Percentiles rank a stretch among this genome's conserved stretches.
These are phyloP conservation scores for Megastigmus dorsalis DNA, from an alignment of 2,888 invertebrate species.

Conservation along the genomic window DNA sequence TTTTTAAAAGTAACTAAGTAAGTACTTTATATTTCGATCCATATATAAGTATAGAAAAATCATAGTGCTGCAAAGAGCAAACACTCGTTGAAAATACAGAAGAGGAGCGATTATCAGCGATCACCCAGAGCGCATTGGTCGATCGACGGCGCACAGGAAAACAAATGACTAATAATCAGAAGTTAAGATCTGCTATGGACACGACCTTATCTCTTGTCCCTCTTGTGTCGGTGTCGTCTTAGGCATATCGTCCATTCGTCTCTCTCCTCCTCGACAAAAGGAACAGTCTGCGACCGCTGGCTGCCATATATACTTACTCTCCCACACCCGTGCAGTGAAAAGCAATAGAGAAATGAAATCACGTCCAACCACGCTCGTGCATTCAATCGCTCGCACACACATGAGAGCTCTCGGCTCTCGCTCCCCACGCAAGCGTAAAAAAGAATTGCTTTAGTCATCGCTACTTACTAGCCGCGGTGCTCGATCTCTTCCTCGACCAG, in stretches of 20 bases:
- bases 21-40: too few species aligned
- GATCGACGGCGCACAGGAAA: background rate
- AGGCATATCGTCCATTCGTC: constrained; percentile 14
- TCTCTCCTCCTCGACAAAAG: background rate
- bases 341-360: constrained; percentile 30
- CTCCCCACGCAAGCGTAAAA: background rate
- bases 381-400: too few species aligned
- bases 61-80: too few species aligned
- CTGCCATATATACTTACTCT: too few species aligned
- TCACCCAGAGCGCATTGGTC: too few species aligned
- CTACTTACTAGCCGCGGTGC: too few species aligned
- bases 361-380: background rate
- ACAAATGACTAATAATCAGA: constrained; percentile 27
- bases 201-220: background rate
- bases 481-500: too few species aligned
- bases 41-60: too few species aligned
- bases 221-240: background rate
- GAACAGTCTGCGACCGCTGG: too few species aligned
- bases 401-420: too few species aligned
- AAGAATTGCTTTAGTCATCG: constrained; percentile 12
- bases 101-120: background rate
- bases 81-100: too few species aligned
- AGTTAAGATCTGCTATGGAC: background rate
- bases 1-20: too few species aligned
- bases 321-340: background rate